A percentile compares a stretch with the other conserved stretches of the same genome.
Conservation (phyloP, 2,888 invertebrate species). For the Orthosia gracilis region DNA sequence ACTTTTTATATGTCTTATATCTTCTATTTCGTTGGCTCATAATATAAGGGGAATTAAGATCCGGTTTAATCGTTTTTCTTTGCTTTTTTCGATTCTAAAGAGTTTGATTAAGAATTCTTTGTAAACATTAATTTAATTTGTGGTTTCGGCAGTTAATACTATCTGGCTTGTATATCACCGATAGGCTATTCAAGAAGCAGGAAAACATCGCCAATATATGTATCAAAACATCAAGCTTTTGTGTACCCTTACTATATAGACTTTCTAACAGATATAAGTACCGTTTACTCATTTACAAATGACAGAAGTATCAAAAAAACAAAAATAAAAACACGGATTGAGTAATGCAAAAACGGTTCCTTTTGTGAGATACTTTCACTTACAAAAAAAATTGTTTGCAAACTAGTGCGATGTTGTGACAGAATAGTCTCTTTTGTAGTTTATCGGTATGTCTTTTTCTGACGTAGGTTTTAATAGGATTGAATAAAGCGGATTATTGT, state of each 20-base stretch:
- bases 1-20: neutral
- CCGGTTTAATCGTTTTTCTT: constrained; percentile 16
- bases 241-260: neutral
- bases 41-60: neutral
- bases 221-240: neutral
- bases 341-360: constrained; percentile 3
- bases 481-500: constrained; percentile 54
- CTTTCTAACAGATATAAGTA: constrained; percentile 31
- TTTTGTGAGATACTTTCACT: constrained; percentile 32
- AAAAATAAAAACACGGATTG: constrained; percentile 3
- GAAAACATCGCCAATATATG: constrained; percentile 17
- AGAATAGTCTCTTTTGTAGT: constrained; percentile 23
- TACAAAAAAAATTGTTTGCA: constrained; percentile 12
- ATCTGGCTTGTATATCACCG: neutral
- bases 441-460: constrained; percentile 13
- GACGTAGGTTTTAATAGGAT: constrained; percentile 51
- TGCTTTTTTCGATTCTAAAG: neutral
- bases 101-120: constrained; percentile 35
- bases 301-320: constrained; percentile 1
- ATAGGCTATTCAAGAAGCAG: constrained; percentile 9
- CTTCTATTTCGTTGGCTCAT: neutral
- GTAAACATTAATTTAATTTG: constrained; percentile 29
- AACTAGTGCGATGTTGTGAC: constrained; percentile 20
- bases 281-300: constrained; percentile 4
- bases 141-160: neutral